phyloP scores from a whole-genome alignment of 2,113 vertebrate genomes.

The Hyperoodon ampullatus region DNA sequence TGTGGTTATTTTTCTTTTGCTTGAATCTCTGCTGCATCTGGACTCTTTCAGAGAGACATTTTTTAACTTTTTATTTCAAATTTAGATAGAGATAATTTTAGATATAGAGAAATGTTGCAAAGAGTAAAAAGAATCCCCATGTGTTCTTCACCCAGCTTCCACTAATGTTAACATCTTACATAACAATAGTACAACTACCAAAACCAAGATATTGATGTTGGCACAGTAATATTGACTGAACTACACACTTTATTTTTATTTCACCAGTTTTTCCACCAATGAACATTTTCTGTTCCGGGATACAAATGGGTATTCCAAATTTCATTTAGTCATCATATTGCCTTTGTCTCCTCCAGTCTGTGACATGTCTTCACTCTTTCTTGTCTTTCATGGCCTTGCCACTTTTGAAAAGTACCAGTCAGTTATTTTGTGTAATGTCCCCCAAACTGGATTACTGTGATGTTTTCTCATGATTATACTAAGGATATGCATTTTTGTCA shows the following conservation, averaged over 20 bases:
- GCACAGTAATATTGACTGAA: slow-evolving; percentile 15
- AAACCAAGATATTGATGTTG: slow-evolving; percentile 43
- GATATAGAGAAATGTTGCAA: slow-evolving; percentile 47
- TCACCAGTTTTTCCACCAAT: background rate
- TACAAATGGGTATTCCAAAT: slow-evolving; percentile 34
- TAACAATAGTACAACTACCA: slow-evolving; percentile 22
- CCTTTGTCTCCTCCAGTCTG: background rate
- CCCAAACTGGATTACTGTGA: background rate
- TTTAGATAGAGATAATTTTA: slow-evolving; percentile 56
- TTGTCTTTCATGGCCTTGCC: slow-evolving; percentile 29
- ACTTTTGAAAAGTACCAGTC: slow-evolving; percentile 31
- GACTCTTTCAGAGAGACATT: background rate
- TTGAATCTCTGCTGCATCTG: slow-evolving; percentile 36
- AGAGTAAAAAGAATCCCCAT: slow-evolving; percentile 37
- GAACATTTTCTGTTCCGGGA: background rate
- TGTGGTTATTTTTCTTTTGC: background rate
- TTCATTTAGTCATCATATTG: background rate
- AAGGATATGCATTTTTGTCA: background rate
- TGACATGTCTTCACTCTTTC: background rate
- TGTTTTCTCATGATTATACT: background rate
- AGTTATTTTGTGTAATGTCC: slow-evolving; percentile 5
- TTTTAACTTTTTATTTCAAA: slow-evolving; percentile 17
- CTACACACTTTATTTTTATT: slow-evolving; percentile 18
- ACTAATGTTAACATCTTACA: slow-evolving; percentile 48
- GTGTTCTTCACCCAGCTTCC: slow-evolving; percentile 25